Base-by-base conservation (phyloP, 1,140 invertebrate genomes). In the Brachionus paranguensis region DNA sequence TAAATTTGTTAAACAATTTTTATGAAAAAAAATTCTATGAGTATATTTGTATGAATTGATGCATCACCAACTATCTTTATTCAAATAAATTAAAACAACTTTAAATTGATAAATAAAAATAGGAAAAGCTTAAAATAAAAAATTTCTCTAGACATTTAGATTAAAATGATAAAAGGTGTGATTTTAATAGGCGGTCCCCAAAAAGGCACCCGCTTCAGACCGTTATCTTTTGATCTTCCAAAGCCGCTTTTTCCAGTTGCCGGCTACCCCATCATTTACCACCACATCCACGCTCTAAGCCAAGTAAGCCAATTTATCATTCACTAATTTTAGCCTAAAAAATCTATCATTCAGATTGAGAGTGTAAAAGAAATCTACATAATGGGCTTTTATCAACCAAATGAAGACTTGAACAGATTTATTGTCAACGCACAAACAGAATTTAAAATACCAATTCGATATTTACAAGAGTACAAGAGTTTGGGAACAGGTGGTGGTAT, bases 241-340 rank as follows among this genome's bases (percentile, higher is more conserved):
- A 99, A 99, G 88, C 97, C 97, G 0, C 87, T 99, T 6, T 99
- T 99, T 89, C 96, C 96, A 5, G 93, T 99, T 17, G 97, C 96
- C 84, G 97, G 97, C 1, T 90, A 96, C 85, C 89, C 89, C 7
- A 89, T 90, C 85, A 95, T 99, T 85, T 95, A 99, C 87, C 97
- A 84, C 37, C 47, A 76, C 24, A 99, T 90, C 95, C 98, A 81
- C 27, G 78, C 78, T 68, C 17, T 81, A 0, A 64, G 53, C 53
- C 60, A 81, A 60, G 53, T 60, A 60, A 10, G 17, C 8, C 20
- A 14, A 47, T 10, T 17, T 17, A 60, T 6, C 14, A n/a, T 53
- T 53, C 17, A 17, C 5, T 14, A n/a, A 6, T 53, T 1, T 53
- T 6, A 60, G 20, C 20, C 3, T 60, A 60, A 60, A 60, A 24